phyloP scores from a whole-genome alignment of 2,888 invertebrate species.

The Thereva unica region DNA sequence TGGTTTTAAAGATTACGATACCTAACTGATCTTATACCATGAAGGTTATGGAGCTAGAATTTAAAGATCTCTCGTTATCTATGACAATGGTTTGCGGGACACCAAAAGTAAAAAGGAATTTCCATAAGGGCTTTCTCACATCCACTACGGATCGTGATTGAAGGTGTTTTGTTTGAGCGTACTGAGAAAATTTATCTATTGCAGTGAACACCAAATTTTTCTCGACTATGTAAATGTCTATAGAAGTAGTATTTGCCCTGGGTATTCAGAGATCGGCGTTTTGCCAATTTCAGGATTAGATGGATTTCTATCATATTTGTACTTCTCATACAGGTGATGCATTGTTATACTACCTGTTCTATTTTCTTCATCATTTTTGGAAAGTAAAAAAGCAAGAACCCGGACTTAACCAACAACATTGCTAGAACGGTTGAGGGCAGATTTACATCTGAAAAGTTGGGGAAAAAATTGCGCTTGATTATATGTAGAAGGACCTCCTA shows the following conservation, averaged over 20 bases:
- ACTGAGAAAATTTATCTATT: conserved; percentile 36
- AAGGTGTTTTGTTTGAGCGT: conserved; percentile 8
- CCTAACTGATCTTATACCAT: conserved; percentile 36
- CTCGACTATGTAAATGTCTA: conserved; percentile 38
- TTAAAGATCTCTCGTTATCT: conserved; percentile 40
- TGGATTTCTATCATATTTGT: conserved; percentile 39
- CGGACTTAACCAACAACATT: too few relatives aligned
- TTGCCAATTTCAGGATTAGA: too few relatives aligned
- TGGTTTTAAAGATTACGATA: conserved; percentile 31
- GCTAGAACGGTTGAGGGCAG: too few relatives aligned
- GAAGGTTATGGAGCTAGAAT: conserved; percentile 33
- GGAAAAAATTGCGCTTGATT: too few relatives aligned
- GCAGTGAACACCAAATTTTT: too few relatives aligned
- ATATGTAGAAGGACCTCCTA: too few relatives aligned
- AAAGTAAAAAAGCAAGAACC: too few relatives aligned
- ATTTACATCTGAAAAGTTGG: too few relatives aligned
- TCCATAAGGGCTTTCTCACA: conserved; percentile 36
- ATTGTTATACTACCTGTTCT: conserved; percentile 36
- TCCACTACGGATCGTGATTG: conserved; percentile 34
- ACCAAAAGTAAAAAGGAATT: conserved; percentile 38
- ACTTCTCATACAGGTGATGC: conserved; percentile 34
- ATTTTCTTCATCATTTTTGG: conserved; percentile 38
- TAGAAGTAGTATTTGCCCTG: conserved; percentile 37
- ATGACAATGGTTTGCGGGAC: conserved; percentile 39
- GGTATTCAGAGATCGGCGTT: too few relatives aligned